These are phyloP conservation scores for Helleia helle DNA, from an alignment of 2,888 invertebrate species.

Conservation along the genomic window DNA sequence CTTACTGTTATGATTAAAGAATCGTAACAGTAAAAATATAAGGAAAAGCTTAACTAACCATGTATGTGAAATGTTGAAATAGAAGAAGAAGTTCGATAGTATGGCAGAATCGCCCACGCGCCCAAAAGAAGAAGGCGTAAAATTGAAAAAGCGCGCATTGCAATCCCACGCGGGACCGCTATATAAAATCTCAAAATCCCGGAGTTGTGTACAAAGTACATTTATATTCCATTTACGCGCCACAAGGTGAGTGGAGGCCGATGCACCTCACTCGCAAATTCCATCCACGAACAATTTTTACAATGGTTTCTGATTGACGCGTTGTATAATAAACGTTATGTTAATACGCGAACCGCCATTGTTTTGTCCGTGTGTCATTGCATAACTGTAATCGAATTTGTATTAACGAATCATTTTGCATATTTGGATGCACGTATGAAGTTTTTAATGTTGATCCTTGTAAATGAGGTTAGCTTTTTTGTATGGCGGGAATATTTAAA, in stretches of 20 bases:
- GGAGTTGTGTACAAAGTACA: slow-evolving; percentile 11
- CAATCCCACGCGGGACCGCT: neutral
- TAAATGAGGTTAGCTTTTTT: neutral
- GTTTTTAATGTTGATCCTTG: neutral
- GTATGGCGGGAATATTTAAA: neutral
- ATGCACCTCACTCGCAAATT: slow-evolving; percentile 56
- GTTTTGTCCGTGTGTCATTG: slow-evolving; percentile 41
- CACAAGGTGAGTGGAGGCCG: slow-evolving; percentile 61
- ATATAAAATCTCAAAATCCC: neutral
- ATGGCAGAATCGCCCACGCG: neutral
- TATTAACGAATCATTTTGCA: slow-evolving; percentile 9
- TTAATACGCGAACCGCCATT: slow-evolving; percentile 40
- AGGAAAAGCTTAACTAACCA: no score
- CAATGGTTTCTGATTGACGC: slow-evolving; percentile 41
- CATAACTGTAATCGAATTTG: slow-evolving; percentile 34
- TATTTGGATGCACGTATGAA: neutral
- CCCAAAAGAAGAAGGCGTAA: neutral
- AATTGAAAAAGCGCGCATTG: neutral
- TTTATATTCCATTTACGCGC: slow-evolving; percentile 45
- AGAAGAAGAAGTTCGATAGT: no score
- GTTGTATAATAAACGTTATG: slow-evolving; percentile 41
- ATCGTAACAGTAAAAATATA: no score
- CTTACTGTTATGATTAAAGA: no score
- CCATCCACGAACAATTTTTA: slow-evolving; percentile 41
- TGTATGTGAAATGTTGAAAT: no score